These are phyloP conservation scores for Chrysopilus asiliformis DNA, from an alignment of 2,888 invertebrate species.

Conservation along the genomic window DNA sequence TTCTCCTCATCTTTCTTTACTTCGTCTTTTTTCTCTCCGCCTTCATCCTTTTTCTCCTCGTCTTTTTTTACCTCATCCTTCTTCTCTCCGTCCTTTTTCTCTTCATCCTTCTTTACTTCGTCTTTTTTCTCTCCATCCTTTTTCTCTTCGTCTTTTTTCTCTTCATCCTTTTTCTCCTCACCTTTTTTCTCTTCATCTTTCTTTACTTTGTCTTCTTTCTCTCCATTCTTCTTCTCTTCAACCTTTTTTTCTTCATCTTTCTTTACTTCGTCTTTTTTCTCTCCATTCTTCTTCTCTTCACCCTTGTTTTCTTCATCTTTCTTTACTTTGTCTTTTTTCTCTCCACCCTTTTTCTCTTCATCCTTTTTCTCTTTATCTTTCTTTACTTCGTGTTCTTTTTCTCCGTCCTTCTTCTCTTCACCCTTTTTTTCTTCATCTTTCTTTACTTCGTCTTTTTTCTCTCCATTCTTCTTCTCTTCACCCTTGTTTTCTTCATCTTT, in stretches of 20 bases:
- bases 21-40: not conserved
- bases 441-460: not conserved
- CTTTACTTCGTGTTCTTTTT: not conserved
- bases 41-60: not conserved
- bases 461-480: not conserved
- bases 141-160: not conserved
- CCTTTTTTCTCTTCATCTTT: not conserved
- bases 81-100: not conserved
- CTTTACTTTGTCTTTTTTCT: not conserved
- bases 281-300: not conserved
- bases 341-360: not conserved
- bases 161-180: not conserved
- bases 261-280: not conserved
- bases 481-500: not conserved
- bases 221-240: not conserved
- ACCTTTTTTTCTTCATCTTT: not conserved
- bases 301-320: not conserved
- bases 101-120: not conserved
- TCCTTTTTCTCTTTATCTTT: not conserved
- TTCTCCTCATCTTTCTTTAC: not conserved
- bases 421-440: not conserved
- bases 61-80: not conserved
- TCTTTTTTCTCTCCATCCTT: not conserved
- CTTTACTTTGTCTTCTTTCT: not conserved
- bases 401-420: not conserved